A percentile compares a stretch with the other conserved stretches of the same genome.
phyloP scores from a whole-genome alignment of 2,888 invertebrate genomes.

The Drosophila meridiana region DNA sequence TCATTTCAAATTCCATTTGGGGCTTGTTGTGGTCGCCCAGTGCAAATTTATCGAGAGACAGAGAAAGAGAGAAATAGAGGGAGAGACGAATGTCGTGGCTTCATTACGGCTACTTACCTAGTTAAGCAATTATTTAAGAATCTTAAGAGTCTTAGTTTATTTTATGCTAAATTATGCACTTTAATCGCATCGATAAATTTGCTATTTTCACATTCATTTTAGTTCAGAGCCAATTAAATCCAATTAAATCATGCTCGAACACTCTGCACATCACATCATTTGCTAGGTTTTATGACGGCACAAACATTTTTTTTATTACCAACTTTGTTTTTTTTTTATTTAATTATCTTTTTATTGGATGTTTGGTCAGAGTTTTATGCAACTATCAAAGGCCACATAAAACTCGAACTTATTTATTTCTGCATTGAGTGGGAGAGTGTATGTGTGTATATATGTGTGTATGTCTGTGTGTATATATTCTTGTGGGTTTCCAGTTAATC shows the following conservation, averaged over 20 bases:
- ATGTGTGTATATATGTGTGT: neutral
- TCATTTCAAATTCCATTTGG: slow-evolving; percentile 56
- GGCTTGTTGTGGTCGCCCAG: slow-evolving; percentile 22
- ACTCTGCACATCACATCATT: neutral
- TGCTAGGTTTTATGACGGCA: slow-evolving; percentile 36
- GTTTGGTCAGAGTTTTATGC: slow-evolving; percentile 33
- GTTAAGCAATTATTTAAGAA: neutral
- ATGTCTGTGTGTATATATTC: neutral
- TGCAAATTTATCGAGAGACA: slow-evolving; percentile 17
- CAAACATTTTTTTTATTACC: slow-evolving; percentile 55
- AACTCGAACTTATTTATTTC: slow-evolving; percentile 17
- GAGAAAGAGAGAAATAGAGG: neutral
- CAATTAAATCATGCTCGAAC: slow-evolving; percentile 6
- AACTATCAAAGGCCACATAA: slow-evolving; percentile 42
- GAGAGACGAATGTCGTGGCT: neutral
- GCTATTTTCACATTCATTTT: neutral
- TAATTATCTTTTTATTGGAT: slow-evolving; percentile 45
- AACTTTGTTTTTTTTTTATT: slow-evolving; percentile 41
- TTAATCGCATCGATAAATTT: slow-evolving; percentile 9
- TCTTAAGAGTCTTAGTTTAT: neutral
- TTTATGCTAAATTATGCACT: neutral
- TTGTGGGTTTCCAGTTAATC: slow-evolving; percentile 27
- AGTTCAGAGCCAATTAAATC: slow-evolving; percentile 4
- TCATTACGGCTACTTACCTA: neutral
- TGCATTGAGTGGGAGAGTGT: neutral